A percentile compares a stretch with the other conserved stretches of the same genome.
Conservation (phyloP, 2,113 vertebrate genomes). For the Pelmatolapia mariae region DNA sequence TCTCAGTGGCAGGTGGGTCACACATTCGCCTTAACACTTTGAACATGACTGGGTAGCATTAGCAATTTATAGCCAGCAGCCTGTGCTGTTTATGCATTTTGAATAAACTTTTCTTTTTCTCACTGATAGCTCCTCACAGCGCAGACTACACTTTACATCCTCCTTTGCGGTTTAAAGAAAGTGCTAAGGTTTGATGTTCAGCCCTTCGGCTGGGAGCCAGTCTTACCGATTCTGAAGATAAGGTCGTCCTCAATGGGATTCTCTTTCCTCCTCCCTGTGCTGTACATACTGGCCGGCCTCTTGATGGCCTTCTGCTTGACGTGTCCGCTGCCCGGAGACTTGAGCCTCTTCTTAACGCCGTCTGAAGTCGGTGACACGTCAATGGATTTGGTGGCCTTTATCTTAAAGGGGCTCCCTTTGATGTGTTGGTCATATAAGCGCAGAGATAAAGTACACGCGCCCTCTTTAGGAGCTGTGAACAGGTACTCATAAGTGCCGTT, state of each 20-base stretch:
- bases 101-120: fast-evolving
- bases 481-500: constrained; percentile 95
- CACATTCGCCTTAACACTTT: neutral
- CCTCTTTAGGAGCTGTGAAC: constrained; percentile 88
- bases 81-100: neutral
- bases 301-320: constrained; percentile 93
- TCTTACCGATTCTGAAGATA: constrained; percentile 89
- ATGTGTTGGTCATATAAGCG: constrained; percentile 92
- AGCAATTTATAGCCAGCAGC: neutral
- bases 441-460: constrained; percentile 84
- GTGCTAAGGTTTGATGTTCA: neutral
- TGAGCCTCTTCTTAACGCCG: constrained; percentile 86
- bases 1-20: neutral
- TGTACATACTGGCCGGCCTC: constrained; percentile 94
- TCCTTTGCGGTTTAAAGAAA: neutral
- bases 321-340: constrained; percentile 87
- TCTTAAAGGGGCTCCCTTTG: constrained; percentile 92
- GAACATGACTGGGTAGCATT: fast-evolving
- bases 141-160: neutral
- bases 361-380: constrained; percentile 83
- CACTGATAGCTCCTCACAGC: neutral
- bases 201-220: too few relatives aligned
- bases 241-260: constrained; percentile 94
- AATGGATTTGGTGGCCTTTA: constrained; percentile 83
- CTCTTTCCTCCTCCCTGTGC: constrained; percentile 92